Evolutionary conservation across 2,797 vertebrate genomes (phyloP).

Genomic region (Lacerta viridis): DNA sequence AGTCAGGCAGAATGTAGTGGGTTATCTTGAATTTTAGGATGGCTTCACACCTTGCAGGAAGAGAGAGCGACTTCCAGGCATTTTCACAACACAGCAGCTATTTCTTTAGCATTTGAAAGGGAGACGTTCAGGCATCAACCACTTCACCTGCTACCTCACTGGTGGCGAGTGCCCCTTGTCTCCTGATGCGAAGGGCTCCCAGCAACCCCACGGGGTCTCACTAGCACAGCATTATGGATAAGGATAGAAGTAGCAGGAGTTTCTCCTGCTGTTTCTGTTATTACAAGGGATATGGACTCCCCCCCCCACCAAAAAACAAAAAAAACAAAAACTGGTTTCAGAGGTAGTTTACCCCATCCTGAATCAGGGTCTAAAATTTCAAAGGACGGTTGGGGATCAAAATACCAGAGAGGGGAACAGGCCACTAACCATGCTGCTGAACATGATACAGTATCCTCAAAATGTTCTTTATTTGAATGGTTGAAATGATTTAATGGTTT

Average conservation of each 20-base stretch:
- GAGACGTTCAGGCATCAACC: background rate
- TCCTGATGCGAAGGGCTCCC: background rate
- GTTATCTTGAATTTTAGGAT: background rate
- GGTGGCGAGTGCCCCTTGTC: background rate
- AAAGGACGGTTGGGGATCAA: too few relatives aligned
- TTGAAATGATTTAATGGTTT: too few relatives aligned
- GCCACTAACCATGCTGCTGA: too few relatives aligned
- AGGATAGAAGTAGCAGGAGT: background rate
- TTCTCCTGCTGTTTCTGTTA: background rate
- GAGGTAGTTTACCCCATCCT: too few relatives aligned
- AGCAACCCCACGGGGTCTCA: background rate
- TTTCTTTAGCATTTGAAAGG: background rate
- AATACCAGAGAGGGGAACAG: too few relatives aligned
- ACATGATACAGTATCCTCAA: too few relatives aligned
- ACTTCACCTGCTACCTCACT: background rate
- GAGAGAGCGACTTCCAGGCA: background rate
- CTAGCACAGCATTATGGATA: background rate
- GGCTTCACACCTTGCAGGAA: background rate
- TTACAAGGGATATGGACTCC: too few relatives aligned
- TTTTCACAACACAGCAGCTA: background rate
- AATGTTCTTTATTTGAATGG: too few relatives aligned
- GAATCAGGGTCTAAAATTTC: too few relatives aligned
- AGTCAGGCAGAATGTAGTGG: background rate
- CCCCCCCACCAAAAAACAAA: fast-evolving
- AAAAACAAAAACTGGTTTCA: too few relatives aligned